Base-by-base conservation (phyloP, 1,140 invertebrate genomes). In the Bombus ignitus region DNA sequence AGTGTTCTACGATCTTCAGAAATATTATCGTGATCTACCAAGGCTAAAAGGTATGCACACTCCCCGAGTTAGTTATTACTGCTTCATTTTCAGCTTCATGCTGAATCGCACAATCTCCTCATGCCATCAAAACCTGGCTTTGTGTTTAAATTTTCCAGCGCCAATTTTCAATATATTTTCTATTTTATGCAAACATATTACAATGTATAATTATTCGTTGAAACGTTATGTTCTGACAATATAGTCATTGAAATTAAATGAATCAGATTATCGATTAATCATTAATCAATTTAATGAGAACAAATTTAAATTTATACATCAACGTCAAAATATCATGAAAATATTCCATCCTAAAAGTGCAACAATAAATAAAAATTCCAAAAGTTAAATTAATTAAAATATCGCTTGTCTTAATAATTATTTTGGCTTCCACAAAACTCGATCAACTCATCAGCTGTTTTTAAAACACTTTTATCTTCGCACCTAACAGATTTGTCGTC, bases 61-160 rank as follows among this genome's bases (percentile, higher is more conserved):
- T 42, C 70, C 37, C 25, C 5, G 12, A 44, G 37, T 42, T 71
- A 28, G 28, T 71, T 22, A 71, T 71, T 71, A 71, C 28, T 42
- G 39, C 70, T 39, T 71, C 70, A 71, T 71, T 71, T 71, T 39
- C 68, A 70, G 68, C 68, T 70, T 39, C 35, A 39, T 39, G 68
- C 68, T 39, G 68, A 70, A 39, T 39, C 35, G 68, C 37, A 12
- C 0, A 70, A 39, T 39, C 68, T 70, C 68, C 0, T 12, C 35
- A 37, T 39, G 32, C 3, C 35, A 25, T 70, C 35, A 13, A 25
- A 70, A 37, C 12, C 32, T 39, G 35, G 15, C 22, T 10, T 68
- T 32, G 32, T 18, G n/a, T 35, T 32, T 35, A 28, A 70, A 39
- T 15, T 70, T 37, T 70, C 35, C 37, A 25, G 10, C 65, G 2